A percentile compares a stretch with the other conserved stretches of the same genome.
These are phyloP conservation scores for Diplolepis rosae DNA, from an alignment of 2,888 invertebrate species.

Conservation along the genomic window DNA sequence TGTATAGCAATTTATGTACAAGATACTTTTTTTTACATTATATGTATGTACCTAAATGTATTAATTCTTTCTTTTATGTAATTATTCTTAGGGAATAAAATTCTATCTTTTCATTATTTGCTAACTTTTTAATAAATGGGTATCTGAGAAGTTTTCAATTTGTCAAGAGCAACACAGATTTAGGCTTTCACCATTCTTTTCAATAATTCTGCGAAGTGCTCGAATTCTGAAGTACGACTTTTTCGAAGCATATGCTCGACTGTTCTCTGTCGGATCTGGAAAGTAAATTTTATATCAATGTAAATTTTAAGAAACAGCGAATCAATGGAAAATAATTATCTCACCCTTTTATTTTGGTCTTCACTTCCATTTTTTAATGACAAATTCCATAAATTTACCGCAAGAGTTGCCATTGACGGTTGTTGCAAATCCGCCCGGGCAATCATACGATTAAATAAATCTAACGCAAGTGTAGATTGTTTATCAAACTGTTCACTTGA, in stretches of 20 bases:
- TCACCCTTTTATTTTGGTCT: conserved; percentile 76
- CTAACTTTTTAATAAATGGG: too few species aligned
- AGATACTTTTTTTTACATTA: conserved; percentile 2
- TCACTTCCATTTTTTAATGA: conserved; percentile 80
- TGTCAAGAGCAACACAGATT: neutral
- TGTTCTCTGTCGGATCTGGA: conserved; percentile 47
- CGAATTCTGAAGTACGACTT: conserved; percentile 60
- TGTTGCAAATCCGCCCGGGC: conserved; percentile 80
- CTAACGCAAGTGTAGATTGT: conserved; percentile 84
- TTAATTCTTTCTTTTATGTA: neutral
- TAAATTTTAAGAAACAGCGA: neutral
- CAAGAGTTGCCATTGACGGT: conserved; percentile 80
- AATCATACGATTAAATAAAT: conserved; percentile 82
- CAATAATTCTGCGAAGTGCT: conserved; percentile 63
- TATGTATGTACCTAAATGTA: too few species aligned
- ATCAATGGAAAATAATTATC: neutral
- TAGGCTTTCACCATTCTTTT: conserved; percentile 59
- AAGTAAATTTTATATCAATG: neutral
- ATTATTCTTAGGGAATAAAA: neutral
- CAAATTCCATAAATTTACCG: conserved; percentile 88
- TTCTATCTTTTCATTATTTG: conserved; percentile 8
- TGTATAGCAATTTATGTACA: conserved; percentile 50
- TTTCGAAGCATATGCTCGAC: conserved; percentile 65
- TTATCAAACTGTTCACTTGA: conserved; percentile 79
- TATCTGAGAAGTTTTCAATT: neutral